Base-by-base conservation (phyloP, 1,140 invertebrate genomes). In the Pinna nobilis region DNA sequence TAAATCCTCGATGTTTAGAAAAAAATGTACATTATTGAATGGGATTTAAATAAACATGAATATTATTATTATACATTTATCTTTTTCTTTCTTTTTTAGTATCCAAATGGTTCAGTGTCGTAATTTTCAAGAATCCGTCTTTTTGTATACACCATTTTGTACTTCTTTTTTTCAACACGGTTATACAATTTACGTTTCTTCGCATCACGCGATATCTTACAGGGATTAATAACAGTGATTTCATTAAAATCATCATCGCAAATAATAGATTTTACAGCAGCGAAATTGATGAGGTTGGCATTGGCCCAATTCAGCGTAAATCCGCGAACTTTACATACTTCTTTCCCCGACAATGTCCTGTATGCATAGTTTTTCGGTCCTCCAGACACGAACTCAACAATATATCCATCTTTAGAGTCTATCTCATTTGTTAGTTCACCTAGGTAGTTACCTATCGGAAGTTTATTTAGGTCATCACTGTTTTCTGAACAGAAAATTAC, bases 341-440 rank as follows among this genome's bases (percentile, higher is more conserved):
- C 60, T 59, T 44, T 55, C 39, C 50, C 61, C 28, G 41, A 47
- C 23, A 35, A 37, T 20, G 70, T 73, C 32, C 6, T 44, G 44
- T 73, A 73, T 37, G 70, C 70, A 35, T 73, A 66, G 35, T 64
- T 57, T 49, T 71, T 73, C 53, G 70, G 70, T 23, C 70, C 70
- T 32, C 70, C 50, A 41, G 53, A 59, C 37, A 73, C 61, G 35
- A 59, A 73, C 50, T 66, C 51, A 41, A 44, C 60, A 23, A 73
- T 73, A 30, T 33, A 61, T 11, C 47, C 55, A 50, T 78, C 71
- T 33, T 50, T 55, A 20, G 50, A 15, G 7, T 51, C 49, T 20
- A 76, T 51, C 59, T 78, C 71, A 37, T 70, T 64, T 35, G 76
- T 78, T 9, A 76, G 32, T 64, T 78, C 65, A 1, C 78, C 76